Evolutionary conservation across 2,113 vertebrate genomes (phyloP).

Genomic region (Corydoras maculifer): DNA sequence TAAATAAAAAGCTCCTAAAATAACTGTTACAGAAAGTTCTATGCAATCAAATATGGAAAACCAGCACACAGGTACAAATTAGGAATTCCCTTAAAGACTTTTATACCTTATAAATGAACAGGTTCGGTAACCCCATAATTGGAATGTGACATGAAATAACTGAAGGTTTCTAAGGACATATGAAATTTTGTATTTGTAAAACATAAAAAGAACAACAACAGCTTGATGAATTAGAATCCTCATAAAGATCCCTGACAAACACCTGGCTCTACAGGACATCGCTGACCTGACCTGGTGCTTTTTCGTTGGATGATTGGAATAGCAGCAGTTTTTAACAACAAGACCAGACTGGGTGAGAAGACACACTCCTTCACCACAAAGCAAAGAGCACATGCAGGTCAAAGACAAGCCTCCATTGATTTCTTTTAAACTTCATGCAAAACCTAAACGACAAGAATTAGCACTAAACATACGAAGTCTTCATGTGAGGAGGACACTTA

Average conservation of each 20-base stretch:
- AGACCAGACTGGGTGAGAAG: conserved; percentile 9
- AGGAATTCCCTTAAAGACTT: too few relatives aligned
- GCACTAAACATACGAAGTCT: conserved; percentile 54
- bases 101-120: too few relatives aligned
- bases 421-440: conserved; percentile 53
- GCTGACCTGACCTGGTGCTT: conserved; percentile 27
- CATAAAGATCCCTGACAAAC: conserved; percentile 31
- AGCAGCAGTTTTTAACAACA: conserved; percentile 37
- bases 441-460: conserved; percentile 29
- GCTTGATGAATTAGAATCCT: conserved; percentile 1
- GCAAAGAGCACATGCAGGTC: conserved; percentile 37
- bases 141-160: background rate
- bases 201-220: too few relatives aligned
- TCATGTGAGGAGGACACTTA: conserved; percentile 34
- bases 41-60: conserved; percentile 12
- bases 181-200: background rate
- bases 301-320: conserved; percentile 20
- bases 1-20: conserved; percentile 54
- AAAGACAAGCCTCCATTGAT: conserved; percentile 25
- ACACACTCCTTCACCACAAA: conserved; percentile 19
- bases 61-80: conserved; percentile 4
- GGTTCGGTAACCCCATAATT: too few relatives aligned
- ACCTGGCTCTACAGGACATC: conserved; percentile 25
- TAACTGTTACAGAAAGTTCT: conserved; percentile 29
- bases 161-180: background rate